Evolutionary conservation across 2,797 vertebrate genomes (phyloP).

Genomic region (Acrocephalus scirpaceus): DNA sequence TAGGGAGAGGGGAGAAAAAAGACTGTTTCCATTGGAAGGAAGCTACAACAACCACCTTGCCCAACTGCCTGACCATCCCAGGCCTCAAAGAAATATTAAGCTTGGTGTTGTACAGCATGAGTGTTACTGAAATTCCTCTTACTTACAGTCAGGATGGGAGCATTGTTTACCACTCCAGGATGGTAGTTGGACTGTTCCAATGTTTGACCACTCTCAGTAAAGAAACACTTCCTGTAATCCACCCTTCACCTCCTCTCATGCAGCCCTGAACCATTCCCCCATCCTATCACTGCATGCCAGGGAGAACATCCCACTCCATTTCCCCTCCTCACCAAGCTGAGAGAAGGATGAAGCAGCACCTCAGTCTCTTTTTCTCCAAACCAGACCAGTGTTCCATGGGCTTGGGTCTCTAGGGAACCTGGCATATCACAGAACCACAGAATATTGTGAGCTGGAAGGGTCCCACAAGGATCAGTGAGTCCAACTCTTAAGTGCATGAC

Average conservation of each 20-base stretch:
- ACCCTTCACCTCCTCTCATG: too few species aligned
- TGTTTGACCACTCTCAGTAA: too few species aligned
- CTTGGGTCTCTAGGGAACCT: not conserved
- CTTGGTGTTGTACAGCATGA: too few species aligned
- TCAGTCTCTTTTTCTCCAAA: not conserved
- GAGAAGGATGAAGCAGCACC: too few species aligned
- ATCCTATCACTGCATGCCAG: too few species aligned
- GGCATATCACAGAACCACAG: not conserved
- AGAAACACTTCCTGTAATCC: not conserved
- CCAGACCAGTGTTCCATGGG: not conserved
- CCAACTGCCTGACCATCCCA: too few species aligned
- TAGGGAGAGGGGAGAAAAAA: not conserved
- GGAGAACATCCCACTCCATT: too few species aligned
- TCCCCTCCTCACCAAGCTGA: too few species aligned
- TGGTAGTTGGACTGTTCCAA: accelerated
- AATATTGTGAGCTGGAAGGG: not conserved
- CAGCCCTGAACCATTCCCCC: too few species aligned
- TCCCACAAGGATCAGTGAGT: not conserved
- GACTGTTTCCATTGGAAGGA: not conserved
- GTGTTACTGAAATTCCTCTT: not conserved
- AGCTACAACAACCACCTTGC: not conserved
- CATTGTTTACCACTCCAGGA: not conserved
- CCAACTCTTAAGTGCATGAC: not conserved
- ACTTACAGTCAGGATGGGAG: too few species aligned
- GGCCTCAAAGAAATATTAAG: not conserved